Percentiles rank a stretch among this genome's conserved stretches.
phyloP scores from a whole-genome alignment of 2,797 vertebrate species.

The Strix occidentalis region DNA sequence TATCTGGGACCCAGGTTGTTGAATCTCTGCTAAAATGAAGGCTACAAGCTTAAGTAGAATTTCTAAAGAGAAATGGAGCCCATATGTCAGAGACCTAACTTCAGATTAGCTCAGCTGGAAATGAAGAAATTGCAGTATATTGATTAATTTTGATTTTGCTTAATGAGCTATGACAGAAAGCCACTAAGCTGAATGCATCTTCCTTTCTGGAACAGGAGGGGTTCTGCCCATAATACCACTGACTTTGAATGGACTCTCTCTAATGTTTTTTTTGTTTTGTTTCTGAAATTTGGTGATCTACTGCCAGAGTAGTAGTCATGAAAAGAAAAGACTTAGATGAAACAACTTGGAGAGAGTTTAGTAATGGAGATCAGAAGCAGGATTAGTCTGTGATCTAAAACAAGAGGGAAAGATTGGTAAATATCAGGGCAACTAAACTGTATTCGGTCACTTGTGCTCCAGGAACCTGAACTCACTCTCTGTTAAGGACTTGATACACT shows the following conservation, averaged over 20 bases:
- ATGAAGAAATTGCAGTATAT: background rate
- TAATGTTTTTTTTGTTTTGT: background rate
- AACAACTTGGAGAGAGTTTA: background rate
- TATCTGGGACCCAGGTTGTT: background rate
- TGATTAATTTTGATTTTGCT: slow-evolving; percentile 16
- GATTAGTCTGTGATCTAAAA: background rate
- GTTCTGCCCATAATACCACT: background rate
- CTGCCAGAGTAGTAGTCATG: background rate
- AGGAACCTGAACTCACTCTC: background rate
- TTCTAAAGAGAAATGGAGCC: background rate
- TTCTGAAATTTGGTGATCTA: background rate
- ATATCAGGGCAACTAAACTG: background rate
- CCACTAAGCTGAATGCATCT: background rate
- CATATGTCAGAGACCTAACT: background rate
- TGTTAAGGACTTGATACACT: background rate
- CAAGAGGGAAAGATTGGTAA: background rate
- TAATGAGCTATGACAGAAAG: slow-evolving; percentile 17
- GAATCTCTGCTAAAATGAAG: background rate
- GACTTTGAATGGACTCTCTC: background rate
- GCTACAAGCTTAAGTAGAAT: background rate
- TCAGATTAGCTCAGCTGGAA: slow-evolving; percentile 10
- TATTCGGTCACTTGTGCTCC: background rate
- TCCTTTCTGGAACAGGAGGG: background rate
- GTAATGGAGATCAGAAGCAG: background rate
- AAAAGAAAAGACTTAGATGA: background rate